A percentile compares a stretch with the other conserved stretches of the same genome.
phyloP scores from a whole-genome alignment of 2,888 invertebrate species.

The Hyalella azteca region DNA sequence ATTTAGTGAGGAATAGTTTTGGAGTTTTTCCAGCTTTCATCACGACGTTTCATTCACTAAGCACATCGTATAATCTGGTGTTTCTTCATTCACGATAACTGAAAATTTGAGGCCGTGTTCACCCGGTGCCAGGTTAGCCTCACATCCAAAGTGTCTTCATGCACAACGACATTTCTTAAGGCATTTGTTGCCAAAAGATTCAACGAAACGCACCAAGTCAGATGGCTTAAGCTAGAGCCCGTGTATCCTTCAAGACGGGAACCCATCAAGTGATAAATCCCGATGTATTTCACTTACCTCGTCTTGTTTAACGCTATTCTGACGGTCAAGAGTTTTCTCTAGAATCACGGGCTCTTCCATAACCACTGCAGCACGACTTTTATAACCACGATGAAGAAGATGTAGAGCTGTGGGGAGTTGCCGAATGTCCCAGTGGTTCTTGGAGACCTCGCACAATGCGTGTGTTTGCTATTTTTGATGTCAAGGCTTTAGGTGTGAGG shows the following conservation, averaged over 20 bases:
- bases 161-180: not conserved
- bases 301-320: constrained; percentile 32
- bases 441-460: not conserved
- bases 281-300: constrained; percentile 36
- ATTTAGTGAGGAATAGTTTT: too few relatives aligned
- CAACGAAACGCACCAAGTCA: not conserved
- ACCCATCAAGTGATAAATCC: constrained; percentile 37
- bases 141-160: too few relatives aligned
- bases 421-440: constrained; percentile 31
- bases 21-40: too few relatives aligned
- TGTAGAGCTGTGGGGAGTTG: constrained; percentile 30
- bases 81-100: too few relatives aligned
- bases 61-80: too few relatives aligned
- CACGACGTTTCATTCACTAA: too few relatives aligned
- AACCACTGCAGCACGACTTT: constrained; percentile 4
- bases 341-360: not conserved
- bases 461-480: constrained; percentile 13
- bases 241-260: constrained; percentile 24
- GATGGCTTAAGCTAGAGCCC: constrained; percentile 10
- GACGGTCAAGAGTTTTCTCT: constrained; percentile 8
- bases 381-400: constrained; percentile 24
- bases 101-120: too few relatives aligned
- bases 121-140: too few relatives aligned
- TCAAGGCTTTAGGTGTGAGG: constrained; percentile 3
- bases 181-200: constrained; percentile 18